Base-by-base conservation (phyloP, 2,797 vertebrate species). In the Sorex maritimensis region DNA sequence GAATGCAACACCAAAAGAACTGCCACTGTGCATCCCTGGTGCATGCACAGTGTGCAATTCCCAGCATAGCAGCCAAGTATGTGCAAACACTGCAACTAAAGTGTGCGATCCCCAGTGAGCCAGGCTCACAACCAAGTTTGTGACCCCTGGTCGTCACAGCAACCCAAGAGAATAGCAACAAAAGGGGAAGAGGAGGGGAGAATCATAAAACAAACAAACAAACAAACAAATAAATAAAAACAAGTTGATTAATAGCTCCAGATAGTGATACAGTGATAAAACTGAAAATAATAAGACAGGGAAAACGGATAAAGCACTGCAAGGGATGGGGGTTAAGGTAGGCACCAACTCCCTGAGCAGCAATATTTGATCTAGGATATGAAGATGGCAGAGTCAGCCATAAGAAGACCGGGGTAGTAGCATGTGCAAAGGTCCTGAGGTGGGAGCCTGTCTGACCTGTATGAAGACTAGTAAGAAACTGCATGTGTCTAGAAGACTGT, bases 221-320 rank as follows among this genome's bases (percentile, higher is more conserved):
- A 44, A 44, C 7, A 44, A 5, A 44, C 7, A 44, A 44, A 44
- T 44, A 44, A 44, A 86, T 67, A 30, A 81, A 91, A 86, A 58
- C 74, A 86, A 81, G 58, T 34, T 49, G n/a, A 78, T 69, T 69
- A 38, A 72, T 49, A 28, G n/a, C 63, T 79, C 63, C 90, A 85
- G n/a, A n/a, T 28, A 71, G 24, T 11, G 1, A 21, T 81, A 41
- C 38, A 46, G 3, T 44, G 41, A 44, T 44, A 44, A 55, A 26
- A 78, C 38, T 80, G 44, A 92, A 81, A 81, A 73, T 65, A 81
- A 65, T 44, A 67, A 86, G 30, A 10, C 13, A 65, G 68, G 28
- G 4, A 86, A 74, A 67, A 21, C 74, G 41, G 23, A 41, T 26
- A 55, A 38, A 30, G 26, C 14, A 1, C 80, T n/a, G 65, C 5